Conservation (phyloP, 2,797 vertebrate species). For the Atherinosoma microstoma region DNA sequence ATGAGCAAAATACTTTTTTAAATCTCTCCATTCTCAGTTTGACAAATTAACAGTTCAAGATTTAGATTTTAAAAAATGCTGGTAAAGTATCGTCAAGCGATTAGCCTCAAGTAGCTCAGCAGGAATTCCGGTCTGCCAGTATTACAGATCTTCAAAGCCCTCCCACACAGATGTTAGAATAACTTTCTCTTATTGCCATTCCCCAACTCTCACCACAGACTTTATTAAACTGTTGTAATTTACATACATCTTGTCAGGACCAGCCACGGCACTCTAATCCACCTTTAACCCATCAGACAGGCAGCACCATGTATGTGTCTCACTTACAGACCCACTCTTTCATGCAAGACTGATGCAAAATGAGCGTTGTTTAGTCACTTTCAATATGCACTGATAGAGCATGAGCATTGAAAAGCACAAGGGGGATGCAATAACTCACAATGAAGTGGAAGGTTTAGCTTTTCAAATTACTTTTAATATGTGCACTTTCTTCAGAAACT, state of each 20-base stretch:
- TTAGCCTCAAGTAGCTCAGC: neutral
- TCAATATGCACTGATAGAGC: neutral
- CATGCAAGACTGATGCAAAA: neutral
- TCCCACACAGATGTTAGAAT: conserved; percentile 1
- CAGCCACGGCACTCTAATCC: too few relatives aligned
- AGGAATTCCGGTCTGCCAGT: neutral
- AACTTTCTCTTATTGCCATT: neutral
- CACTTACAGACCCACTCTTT: neutral
- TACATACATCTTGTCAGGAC: too few relatives aligned
- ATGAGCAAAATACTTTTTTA: conserved; percentile 24
- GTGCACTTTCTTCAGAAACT: too few relatives aligned
- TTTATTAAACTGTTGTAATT: neutral
- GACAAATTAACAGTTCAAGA: conserved; percentile 23
- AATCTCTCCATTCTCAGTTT: neutral
- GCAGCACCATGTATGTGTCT: neutral
- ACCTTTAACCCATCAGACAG: too few relatives aligned
- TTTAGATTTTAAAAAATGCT: neutral
- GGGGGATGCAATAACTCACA: too few relatives aligned
- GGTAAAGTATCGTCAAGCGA: neutral
- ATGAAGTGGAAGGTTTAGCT: too few relatives aligned
- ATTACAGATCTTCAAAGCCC: neutral
- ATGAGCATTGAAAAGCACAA: too few relatives aligned
- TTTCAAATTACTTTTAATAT: too few relatives aligned
- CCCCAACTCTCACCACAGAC: neutral
- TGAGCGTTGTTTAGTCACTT: neutral